Evolutionary conservation across 2,888 invertebrate species (phyloP), one percentile per base, ranked within the genome.

Genomic region (Helobdella robusta): DNA sequence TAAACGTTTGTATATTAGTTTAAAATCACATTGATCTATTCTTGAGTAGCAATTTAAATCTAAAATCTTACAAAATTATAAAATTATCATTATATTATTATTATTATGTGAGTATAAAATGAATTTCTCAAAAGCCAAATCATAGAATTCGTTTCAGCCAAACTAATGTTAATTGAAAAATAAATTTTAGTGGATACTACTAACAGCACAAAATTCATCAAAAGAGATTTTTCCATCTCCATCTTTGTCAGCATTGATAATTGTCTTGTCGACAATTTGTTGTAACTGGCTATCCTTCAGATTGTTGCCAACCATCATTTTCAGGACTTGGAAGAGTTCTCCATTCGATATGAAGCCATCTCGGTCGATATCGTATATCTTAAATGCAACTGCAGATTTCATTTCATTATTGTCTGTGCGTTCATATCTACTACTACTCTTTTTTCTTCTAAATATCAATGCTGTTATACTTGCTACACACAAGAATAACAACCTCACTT

Each of bases 231-330:
- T 97, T 71, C 98, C 98, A 82, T 98, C 98, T 80, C 95, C 95
- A 82, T 99, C 98, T 81, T 93, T 93, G 82, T 99, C 98, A 69
- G 98, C 97, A 82, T 95, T 97, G 71, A 97, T 85, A 81, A 98
- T 98, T 69, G 98, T 99, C 84, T 99, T 99, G 83, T 99, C 98
- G 69, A 99, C 98, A 79, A 99, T 99, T 84, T 98, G 98, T 82
- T 98, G 98, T 74, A 99, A 85, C 81, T 99, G 98, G 70, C 97
- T 93, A 82, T 99, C 98, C 83, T 99, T 98, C 78, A 99, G 84
- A 82, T 99, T 99, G 83, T 93, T 98, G 73, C 98, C 98, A 71
- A 99, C 98, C 98, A 99, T 99, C 97, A 99, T 99, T 84, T 98
- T 99, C 75, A 98, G 84, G 73, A 98, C 98, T 87, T 89, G 80